Percentiles rank a stretch among this genome's conserved stretches.
Conservation (phyloP, 2,888 invertebrate species). For the Nomada fabriciana region DNA sequence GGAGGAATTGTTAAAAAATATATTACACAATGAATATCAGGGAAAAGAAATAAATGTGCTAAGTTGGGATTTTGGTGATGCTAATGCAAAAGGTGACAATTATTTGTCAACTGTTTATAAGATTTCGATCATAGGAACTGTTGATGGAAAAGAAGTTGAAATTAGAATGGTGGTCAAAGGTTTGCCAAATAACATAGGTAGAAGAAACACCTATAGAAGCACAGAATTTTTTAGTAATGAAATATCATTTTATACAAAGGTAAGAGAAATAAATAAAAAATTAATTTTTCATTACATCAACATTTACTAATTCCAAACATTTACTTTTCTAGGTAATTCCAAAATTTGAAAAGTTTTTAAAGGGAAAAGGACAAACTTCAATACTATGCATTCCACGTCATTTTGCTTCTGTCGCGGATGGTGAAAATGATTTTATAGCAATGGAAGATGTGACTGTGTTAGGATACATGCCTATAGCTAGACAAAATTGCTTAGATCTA, state of each 20-base stretch:
- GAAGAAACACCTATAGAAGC: constrained; percentile 88
- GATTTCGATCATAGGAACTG: constrained; percentile 86
- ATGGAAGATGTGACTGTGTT: constrained; percentile 82
- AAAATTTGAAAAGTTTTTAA: constrained; percentile 75
- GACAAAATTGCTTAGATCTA: constrained; percentile 78
- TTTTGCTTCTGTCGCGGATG: constrained; percentile 81
- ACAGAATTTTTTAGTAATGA: constrained; percentile 90
- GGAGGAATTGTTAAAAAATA: constrained; percentile 82
- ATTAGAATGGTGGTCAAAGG: constrained; percentile 88
- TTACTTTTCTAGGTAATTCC: constrained; percentile 74
- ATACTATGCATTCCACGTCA: constrained; percentile 77
- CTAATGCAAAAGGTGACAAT: constrained; percentile 88
- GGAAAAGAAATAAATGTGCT: constrained; percentile 78
- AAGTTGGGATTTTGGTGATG: constrained; percentile 83
- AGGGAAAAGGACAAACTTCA: constrained; percentile 67
- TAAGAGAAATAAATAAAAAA: constrained; percentile 36
- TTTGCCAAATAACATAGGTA: constrained; percentile 88
- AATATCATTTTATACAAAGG: constrained; percentile 87
- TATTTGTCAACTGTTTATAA: constrained; percentile 89
- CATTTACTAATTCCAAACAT: not conserved
- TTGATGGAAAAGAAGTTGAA: constrained; percentile 78
- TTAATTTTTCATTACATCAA: not conserved
- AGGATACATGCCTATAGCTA: constrained; percentile 79
- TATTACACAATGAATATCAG: constrained; percentile 81
- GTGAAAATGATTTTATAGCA: constrained; percentile 83